phyloP scores from a whole-genome alignment of 53 echinoderm and acorn worm genomes.

The Mesocentrotus franciscanus region DNA sequence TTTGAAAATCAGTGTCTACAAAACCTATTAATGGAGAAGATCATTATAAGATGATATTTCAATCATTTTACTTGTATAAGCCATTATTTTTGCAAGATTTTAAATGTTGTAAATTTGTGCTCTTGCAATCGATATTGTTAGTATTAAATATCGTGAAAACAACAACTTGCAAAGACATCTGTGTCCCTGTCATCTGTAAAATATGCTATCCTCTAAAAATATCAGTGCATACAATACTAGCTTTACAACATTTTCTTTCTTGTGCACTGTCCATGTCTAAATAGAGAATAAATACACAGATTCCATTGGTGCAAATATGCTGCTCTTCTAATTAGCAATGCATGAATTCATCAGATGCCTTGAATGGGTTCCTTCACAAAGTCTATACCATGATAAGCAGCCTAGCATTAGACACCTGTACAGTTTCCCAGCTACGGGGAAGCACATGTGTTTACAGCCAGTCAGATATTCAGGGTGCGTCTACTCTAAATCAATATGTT shows the following conservation, averaged over 20 bases:
- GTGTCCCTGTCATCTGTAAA: no score
- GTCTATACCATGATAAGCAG: slow-evolving; percentile 6
- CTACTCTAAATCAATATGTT: not conserved
- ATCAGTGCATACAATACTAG: not conserved
- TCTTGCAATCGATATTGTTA: no score
- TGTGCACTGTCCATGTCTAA: not conserved
- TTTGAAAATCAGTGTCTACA: no score
- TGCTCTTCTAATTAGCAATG: not conserved
- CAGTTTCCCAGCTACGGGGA: slow-evolving; percentile 15
- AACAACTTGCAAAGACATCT: no score
- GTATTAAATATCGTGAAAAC: no score
- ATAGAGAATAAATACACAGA: not conserved
- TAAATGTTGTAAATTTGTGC: no score
- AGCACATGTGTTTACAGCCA: slow-evolving; percentile 26
- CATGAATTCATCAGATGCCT: not conserved
- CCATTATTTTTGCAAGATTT: no score
- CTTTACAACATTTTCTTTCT: not conserved
- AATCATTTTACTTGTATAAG: no score
- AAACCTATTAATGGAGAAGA: no score
- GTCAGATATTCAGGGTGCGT: not conserved
- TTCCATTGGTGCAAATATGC: not conserved
- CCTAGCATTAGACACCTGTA: not conserved
- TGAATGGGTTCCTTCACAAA: not conserved
- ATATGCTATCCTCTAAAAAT: no score
- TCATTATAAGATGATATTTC: no score